phyloP scores from a whole-genome alignment of 2,113 vertebrate genomes.

The Thalassarche chlororhynchos region DNA sequence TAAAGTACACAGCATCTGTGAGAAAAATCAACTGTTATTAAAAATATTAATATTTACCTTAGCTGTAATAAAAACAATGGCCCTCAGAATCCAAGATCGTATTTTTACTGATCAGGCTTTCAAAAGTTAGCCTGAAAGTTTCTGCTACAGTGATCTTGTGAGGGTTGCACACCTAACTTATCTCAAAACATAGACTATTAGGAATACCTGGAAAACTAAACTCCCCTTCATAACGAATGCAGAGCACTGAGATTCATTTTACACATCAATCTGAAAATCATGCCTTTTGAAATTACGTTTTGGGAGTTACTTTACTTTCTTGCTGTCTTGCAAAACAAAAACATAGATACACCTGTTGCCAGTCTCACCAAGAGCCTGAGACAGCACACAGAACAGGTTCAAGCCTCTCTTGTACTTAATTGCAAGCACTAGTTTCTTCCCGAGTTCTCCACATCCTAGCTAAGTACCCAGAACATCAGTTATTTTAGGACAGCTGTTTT shows the following conservation, averaged over 20 bases:
- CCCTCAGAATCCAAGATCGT: neutral
- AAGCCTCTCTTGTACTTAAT: neutral
- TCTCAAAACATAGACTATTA: rapidly evolving
- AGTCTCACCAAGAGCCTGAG: neutral
- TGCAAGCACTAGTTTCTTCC: neutral
- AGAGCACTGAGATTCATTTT: neutral
- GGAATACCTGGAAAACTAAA: neutral
- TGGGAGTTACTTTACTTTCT: neutral
- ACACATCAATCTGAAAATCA: neutral
- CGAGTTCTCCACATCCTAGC: neutral
- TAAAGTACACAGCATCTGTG: neutral
- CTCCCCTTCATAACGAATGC: neutral
- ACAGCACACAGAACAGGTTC: neutral
- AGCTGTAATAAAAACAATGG: neutral
- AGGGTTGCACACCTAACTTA: neutral
- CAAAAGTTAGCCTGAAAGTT: neutral
- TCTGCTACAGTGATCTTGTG: neutral
- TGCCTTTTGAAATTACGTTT: neutral
- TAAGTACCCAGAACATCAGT: neutral
- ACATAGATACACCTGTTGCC: neutral
- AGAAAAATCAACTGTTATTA: neutral
- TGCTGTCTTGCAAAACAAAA: neutral
- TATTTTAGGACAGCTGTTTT: neutral
- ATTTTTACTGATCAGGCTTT: neutral
- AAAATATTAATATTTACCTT: neutral